phyloP scores from a whole-genome alignment of 2,888 invertebrate species.

The Trissolcus brochymenae region DNA sequence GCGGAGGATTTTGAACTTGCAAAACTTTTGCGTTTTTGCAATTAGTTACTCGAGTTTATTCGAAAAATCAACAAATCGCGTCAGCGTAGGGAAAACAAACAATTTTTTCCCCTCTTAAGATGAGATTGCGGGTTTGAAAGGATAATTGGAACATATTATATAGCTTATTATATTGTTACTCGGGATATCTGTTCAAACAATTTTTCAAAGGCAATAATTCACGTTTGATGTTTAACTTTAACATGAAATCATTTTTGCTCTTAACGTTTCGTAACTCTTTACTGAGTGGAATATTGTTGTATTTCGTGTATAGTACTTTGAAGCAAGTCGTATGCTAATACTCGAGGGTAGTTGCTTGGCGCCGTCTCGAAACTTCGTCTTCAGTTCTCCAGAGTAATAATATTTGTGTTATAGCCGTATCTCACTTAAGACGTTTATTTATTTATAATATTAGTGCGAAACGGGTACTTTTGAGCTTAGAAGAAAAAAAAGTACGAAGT shows the following conservation, averaged over 20 bases:
- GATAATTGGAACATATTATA: no score
- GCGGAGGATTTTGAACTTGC: no score
- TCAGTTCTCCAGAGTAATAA: constrained; percentile 35
- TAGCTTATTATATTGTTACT: no score
- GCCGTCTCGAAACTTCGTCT: constrained; percentile 36
- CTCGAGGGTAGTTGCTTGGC: constrained; percentile 20
- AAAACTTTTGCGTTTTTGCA: no score
- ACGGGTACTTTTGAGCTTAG: no score
- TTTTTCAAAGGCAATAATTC: background rate
- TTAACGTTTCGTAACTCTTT: constrained; percentile 14
- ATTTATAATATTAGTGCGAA: constrained; percentile 3
- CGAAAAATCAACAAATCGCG: no score
- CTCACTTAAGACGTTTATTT: constrained; percentile 24
- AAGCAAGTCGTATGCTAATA: constrained; percentile 38
- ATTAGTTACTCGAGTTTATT: no score
- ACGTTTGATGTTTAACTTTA: constrained; percentile 17
- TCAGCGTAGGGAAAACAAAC: no score
- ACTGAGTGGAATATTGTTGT: constrained; percentile 9
- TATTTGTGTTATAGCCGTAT: constrained; percentile 26
- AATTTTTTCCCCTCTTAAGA: no score
- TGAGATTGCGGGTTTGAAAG: no score
- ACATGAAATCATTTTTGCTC: constrained; percentile 14
- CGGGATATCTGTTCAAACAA: background rate
- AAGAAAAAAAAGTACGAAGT: no score
- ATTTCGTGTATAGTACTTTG: constrained; percentile 29